phyloP scores from a whole-genome alignment of 2,888 invertebrate genomes.

The Caenorhabditis macrosperma region DNA sequence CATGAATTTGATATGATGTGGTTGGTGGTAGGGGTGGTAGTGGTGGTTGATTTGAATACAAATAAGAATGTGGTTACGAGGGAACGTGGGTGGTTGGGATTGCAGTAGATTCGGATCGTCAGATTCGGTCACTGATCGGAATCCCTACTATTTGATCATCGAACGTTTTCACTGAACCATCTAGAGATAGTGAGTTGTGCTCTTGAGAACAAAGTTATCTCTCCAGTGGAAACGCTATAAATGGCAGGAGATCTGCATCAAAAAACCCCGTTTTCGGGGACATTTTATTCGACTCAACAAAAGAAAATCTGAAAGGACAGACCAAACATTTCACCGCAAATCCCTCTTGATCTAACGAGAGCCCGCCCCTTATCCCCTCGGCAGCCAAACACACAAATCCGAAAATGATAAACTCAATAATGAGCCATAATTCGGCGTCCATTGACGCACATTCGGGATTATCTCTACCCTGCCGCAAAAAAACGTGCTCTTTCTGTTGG shows the following conservation, averaged over 20 bases:
- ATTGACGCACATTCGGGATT: constrained; percentile 36
- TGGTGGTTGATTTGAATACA: background rate
- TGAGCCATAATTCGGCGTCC: constrained; percentile 11
- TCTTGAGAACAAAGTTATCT: too few species aligned
- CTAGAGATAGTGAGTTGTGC: too few species aligned
- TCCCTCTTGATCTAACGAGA: background rate
- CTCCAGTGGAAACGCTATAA: too few species aligned
- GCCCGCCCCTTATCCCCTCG: background rate
- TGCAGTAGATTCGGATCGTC: constrained; percentile 2
- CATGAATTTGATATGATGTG: constrained; percentile 47
- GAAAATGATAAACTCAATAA: background rate
- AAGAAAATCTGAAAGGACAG: background rate
- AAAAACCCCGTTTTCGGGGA: too few species aligned
- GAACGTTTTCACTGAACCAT: too few species aligned
- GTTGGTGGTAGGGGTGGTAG: background rate
- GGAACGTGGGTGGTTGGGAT: background rate
- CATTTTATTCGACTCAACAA: background rate
- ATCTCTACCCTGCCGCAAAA: background rate
- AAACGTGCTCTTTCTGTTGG: background rate
- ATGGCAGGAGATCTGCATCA: too few species aligned
- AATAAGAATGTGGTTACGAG: background rate
- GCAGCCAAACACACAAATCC: background rate
- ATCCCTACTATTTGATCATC: too few species aligned
- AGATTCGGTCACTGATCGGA: too few species aligned
- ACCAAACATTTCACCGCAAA: background rate